Evolutionary conservation across 2,888 invertebrate species (phyloP).

Genomic region (Auanema sp.): DNA sequence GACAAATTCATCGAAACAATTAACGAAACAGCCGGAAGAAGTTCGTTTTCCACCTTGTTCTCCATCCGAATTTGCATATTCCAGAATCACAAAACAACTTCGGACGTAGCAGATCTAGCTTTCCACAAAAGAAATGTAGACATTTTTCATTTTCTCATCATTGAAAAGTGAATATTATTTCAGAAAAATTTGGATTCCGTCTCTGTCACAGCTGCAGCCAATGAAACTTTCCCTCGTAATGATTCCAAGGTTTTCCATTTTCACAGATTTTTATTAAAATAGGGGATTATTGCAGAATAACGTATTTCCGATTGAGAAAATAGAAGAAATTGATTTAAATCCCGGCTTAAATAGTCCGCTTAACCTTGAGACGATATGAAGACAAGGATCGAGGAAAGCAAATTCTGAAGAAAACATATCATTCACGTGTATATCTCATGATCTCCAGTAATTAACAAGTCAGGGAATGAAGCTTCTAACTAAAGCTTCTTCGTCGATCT

Average conservation of each 20-base stretch:
- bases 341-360: conserved; percentile 41
- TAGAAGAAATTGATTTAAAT: conserved; percentile 39
- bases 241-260: conserved; percentile 36
- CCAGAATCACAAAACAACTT: too few species aligned
- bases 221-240: conserved; percentile 34
- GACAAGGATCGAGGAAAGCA: neutral
- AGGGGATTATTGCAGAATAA: conserved; percentile 15
- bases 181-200: conserved; percentile 40
- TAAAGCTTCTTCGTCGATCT: neutral
- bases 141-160: neutral
- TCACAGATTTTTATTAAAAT: neutral
- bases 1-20: too few species aligned
- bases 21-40: too few species aligned
- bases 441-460: neutral
- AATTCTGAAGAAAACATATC: neutral
- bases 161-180: conserved; percentile 16
- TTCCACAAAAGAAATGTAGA: neutral
- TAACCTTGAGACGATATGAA: conserved; percentile 39
- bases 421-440: conserved; percentile 1
- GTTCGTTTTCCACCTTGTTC: too few species aligned
- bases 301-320: conserved; percentile 17
- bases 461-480: neutral
- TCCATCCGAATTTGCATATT: too few species aligned
- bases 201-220: conserved; percentile 34
- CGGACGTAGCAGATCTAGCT: too few species aligned